Conservation (phyloP, 2,888 invertebrate genomes). For the Agrotis segetum region DNA sequence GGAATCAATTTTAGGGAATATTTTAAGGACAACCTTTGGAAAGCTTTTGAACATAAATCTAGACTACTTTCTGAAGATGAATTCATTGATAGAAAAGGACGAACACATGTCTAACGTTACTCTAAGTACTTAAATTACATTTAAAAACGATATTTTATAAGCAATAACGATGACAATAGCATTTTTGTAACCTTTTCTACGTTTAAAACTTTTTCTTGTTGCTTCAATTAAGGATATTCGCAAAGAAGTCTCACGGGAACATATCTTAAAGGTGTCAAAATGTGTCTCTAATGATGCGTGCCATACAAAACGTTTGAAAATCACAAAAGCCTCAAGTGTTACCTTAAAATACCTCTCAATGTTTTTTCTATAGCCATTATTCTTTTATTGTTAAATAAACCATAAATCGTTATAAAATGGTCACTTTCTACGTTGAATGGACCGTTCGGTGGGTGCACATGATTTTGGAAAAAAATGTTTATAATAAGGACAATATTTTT, state of each 20-base stretch:
- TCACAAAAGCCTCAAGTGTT: slow-evolving; percentile 80
- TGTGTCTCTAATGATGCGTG: slow-evolving; percentile 83
- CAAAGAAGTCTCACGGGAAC: slow-evolving; percentile 81
- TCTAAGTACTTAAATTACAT: not conserved
- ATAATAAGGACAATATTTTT: slow-evolving; percentile 81
- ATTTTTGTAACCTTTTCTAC: not conserved
- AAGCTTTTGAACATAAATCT: not conserved
- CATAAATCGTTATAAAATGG: slow-evolving; percentile 90
- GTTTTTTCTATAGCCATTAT: slow-evolving; percentile 74
- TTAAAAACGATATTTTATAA: not conserved
- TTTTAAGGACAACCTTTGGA: not conserved
- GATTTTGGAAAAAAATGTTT: slow-evolving; percentile 74
- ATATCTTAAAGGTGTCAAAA: slow-evolving; percentile 79
- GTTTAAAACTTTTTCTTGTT: slow-evolving; percentile 26
- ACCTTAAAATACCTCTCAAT: slow-evolving; percentile 74
- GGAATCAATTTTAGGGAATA: not conserved
- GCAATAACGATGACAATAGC: not conserved
- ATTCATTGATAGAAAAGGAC: too few species aligned
- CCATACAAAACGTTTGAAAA: slow-evolving; percentile 72
- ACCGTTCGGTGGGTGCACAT: slow-evolving; percentile 66
- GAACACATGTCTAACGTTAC: not conserved
- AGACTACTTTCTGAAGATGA: too few species aligned
- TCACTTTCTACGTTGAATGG: slow-evolving; percentile 83
- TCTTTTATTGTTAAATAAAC: slow-evolving; percentile 90
- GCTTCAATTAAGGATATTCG: slow-evolving; percentile 69